Evolutionary conservation across 2,797 vertebrate species (phyloP).

Genomic region (Pempheris klunzingeri): DNA sequence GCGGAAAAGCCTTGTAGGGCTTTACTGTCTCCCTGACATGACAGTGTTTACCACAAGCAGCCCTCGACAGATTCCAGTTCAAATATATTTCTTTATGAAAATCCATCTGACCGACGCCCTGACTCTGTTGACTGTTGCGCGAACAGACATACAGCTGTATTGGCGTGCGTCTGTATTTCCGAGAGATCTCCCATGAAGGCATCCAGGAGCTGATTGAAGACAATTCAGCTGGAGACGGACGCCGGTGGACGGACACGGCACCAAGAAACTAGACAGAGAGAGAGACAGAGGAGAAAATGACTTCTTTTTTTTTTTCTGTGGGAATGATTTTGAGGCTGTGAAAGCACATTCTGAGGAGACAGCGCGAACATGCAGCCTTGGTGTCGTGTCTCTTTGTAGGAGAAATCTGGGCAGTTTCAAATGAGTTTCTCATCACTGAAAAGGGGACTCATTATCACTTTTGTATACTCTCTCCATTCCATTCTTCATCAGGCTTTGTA

Average conservation of each 20-base stretch:
- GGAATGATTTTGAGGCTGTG: slow-evolving; percentile 69
- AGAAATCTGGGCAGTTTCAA: slow-evolving; percentile 81
- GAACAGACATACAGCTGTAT: slow-evolving; percentile 67
- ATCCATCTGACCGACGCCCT: slow-evolving; percentile 44
- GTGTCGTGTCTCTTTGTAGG: slow-evolving; percentile 77
- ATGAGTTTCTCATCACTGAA: slow-evolving; percentile 81
- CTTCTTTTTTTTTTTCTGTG: slow-evolving; percentile 37
- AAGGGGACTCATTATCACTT: slow-evolving; percentile 83
- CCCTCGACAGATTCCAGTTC: slow-evolving; percentile 79
- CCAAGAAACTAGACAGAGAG: slow-evolving; percentile 61
- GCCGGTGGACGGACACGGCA: slow-evolving; percentile 64
- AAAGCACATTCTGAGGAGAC: slow-evolving; percentile 80
- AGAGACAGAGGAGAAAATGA: slow-evolving; percentile 57
- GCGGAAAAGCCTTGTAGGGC: slow-evolving; percentile 84
- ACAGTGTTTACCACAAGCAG: slow-evolving; percentile 75
- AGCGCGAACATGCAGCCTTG: slow-evolving; percentile 67
- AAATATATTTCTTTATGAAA: slow-evolving; percentile 76
- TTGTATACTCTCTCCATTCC: slow-evolving; percentile 77
- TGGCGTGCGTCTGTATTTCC: slow-evolving; percentile 49
- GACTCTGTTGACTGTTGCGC: slow-evolving; percentile 58
- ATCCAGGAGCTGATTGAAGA: slow-evolving; percentile 73
- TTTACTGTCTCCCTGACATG: slow-evolving; percentile 77
- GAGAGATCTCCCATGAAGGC: slow-evolving; percentile 72
- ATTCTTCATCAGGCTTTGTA: slow-evolving; percentile 79
- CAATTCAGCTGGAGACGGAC: slow-evolving; percentile 69